Conservation (phyloP, 1,140 invertebrate species). For the Nixonia krombeini region DNA sequence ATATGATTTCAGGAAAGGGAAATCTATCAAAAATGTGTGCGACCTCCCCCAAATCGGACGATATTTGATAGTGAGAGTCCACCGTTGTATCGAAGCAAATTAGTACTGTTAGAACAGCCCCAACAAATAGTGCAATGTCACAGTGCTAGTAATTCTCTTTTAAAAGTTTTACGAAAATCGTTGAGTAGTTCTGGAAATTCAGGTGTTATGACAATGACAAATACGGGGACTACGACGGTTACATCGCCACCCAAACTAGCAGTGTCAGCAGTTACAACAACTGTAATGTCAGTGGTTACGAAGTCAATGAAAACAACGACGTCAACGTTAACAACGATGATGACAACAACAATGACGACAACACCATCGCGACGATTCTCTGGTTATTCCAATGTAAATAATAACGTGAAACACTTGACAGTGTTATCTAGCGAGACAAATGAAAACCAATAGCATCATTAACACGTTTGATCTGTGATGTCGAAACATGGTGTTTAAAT, state of each 20-base stretch:
- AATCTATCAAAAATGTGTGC: conserved; percentile 79
- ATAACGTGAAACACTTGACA: too few species aligned
- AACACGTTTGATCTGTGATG: too few species aligned
- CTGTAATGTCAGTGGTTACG: background rate
- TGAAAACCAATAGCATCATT: too few species aligned
- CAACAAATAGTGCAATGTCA: conserved; percentile 65
- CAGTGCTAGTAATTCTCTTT: conserved; percentile 62
- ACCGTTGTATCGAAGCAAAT: conserved; percentile 77
- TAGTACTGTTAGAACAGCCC: conserved; percentile 63
- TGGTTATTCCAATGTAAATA: too few species aligned
- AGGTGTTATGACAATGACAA: conserved; percentile 25
- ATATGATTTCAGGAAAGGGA: conserved; percentile 78
- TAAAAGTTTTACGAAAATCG: conserved; percentile 43
- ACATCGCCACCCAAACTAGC: conserved; percentile 31
- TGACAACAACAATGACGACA: conserved; percentile 1
- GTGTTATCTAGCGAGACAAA: too few species aligned
- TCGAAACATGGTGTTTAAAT: too few species aligned
- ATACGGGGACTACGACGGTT: background rate
- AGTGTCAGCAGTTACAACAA: conserved; percentile 26
- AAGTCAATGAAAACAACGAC: background rate
- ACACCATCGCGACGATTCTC: conserved; percentile 9
- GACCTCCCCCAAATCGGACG: conserved; percentile 81
- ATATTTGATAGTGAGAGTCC: conserved; percentile 79
- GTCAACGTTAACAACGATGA: background rate
- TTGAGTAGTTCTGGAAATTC: too few species aligned